Evolutionary conservation across 2,888 invertebrate genomes (phyloP), one percentile per base, ranked within the genome.

Genomic region (Noctua fimbriata): DNA sequence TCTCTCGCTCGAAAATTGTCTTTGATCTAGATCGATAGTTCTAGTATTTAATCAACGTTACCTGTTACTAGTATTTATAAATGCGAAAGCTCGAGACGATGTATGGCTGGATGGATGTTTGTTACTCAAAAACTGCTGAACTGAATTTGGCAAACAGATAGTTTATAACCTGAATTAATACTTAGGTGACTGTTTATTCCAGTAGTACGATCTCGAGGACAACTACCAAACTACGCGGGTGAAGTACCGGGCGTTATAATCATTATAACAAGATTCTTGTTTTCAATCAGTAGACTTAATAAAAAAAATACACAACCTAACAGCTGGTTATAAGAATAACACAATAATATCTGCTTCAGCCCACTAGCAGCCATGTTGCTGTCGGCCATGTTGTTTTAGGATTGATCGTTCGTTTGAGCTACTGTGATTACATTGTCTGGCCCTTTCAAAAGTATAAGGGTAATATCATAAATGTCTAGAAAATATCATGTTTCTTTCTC

Each of bases 321-420:
- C 21, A 14, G 28, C 0, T 0, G n/a, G n/a, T n/a, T 18, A 6
- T 47, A 76, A 47, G 47, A 55, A 83, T 76, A 63, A 81, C 28
- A 84, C 0, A 41, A 32, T 47, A 21, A 60, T 67, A 67, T 71
- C 36, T 55, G 4, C n/a, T 28, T 63, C 28, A 36, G 14, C 7
- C 2, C 28, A 65, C 32, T 77, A 58, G 66, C 55, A 1, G 32
- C 32, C 36, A 36, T 5, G 36, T 36, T 36, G 32, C 32, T 36
- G 32, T 32, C 24, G 28, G 21, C 16, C 32, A 12, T 85, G 85
- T 82, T 82, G 44, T 47, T 80, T 85, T 85, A 85, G 82, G 85
- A 85, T 80, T 70, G 81, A 80, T 66, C 58, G 58, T 32, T 41
- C n/a, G 36, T 73, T 80, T 80, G 82, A 85, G 52, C 49, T 21